These are phyloP conservation scores for Phrynosoma blainvillii DNA, from an alignment of 2,113 vertebrate species.

Conservation along the genomic window DNA sequence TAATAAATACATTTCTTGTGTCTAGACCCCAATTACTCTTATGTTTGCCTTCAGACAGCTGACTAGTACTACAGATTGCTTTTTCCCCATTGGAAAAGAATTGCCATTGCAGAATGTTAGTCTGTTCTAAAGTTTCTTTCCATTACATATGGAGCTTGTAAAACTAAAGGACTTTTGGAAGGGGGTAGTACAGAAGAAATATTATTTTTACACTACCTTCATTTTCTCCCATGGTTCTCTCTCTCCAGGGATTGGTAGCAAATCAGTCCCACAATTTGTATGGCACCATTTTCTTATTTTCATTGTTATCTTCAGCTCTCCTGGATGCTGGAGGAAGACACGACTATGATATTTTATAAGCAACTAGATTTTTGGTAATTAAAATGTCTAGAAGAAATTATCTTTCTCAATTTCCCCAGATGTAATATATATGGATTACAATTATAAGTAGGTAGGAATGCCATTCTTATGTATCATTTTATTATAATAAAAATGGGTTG, in stretches of 20 bases:
- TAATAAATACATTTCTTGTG: background rate
- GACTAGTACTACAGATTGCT: constrained; percentile 57
- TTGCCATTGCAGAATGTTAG: constrained; percentile 34
- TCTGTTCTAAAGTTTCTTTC: constrained; percentile 53
- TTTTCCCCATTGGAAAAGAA: constrained; percentile 49
- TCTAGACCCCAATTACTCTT: background rate
- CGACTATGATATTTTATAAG: constrained; percentile 77
- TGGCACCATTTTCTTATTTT: constrained; percentile 81
- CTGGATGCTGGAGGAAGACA: constrained; percentile 73
- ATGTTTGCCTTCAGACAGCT: constrained; percentile 37
- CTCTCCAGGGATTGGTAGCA: constrained; percentile 73
- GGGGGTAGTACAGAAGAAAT: constrained; percentile 44
- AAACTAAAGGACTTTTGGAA: constrained; percentile 67
- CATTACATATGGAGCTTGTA: constrained; percentile 65
- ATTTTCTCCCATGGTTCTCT: constrained; percentile 69
- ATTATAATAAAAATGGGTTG: constrained; percentile 33
- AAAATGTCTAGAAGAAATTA: constrained; percentile 76
- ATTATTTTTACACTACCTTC: constrained; percentile 63
- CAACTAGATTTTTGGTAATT: constrained; percentile 80
- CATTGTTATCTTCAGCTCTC: constrained; percentile 81
- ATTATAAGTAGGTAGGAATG: constrained; percentile 56
- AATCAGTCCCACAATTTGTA: constrained; percentile 70
- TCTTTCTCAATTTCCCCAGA: constrained; percentile 69
- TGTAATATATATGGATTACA: constrained; percentile 70
- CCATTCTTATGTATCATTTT: constrained; percentile 53